Percentiles rank a stretch among this genome's conserved stretches.
Evolutionary conservation across 2,113 vertebrate genomes (phyloP).

Genomic region (Nannospalax galili): DNA sequence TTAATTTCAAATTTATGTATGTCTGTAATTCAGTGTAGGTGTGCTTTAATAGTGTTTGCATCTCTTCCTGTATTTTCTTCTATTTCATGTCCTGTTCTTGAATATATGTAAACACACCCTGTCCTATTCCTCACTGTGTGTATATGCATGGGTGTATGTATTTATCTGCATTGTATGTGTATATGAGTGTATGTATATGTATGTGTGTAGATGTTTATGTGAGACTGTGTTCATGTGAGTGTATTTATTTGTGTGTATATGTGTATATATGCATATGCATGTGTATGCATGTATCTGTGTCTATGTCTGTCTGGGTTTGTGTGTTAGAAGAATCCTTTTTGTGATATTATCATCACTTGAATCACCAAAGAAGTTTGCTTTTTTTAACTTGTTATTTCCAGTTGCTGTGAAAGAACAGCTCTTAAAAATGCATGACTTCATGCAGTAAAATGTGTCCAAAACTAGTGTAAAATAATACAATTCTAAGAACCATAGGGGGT

Average conservation of each 20-base stretch:
- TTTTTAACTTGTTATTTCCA: slow-evolving; percentile 68
- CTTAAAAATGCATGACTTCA: slow-evolving; percentile 67
- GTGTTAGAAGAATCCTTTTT: neutral
- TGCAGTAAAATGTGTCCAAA: slow-evolving; percentile 66
- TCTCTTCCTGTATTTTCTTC: neutral
- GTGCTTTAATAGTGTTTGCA: neutral
- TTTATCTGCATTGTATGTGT: neutral
- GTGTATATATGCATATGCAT: neutral
- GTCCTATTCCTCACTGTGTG: neutral
- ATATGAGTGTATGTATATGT: neutral
- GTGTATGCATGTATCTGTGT: neutral
- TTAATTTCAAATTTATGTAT: slow-evolving; percentile 17
- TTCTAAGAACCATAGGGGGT: slow-evolving; percentile 68
- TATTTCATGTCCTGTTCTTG: neutral
- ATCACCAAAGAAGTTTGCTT: slow-evolving; percentile 55
- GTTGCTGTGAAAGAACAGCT: slow-evolving; percentile 57
- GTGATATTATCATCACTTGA: slow-evolving; percentile 1
- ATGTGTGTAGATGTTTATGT: neutral
- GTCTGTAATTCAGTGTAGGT: neutral
- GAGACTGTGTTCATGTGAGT: neutral
- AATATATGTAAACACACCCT: neutral
- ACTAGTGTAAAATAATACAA: slow-evolving; percentile 69
- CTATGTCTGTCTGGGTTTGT: neutral
- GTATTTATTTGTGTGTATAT: neutral
- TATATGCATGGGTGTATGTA: neutral